Evolutionary conservation across 2,888 invertebrate genomes (phyloP).

Genomic region (Lacanobia oleracea): DNA sequence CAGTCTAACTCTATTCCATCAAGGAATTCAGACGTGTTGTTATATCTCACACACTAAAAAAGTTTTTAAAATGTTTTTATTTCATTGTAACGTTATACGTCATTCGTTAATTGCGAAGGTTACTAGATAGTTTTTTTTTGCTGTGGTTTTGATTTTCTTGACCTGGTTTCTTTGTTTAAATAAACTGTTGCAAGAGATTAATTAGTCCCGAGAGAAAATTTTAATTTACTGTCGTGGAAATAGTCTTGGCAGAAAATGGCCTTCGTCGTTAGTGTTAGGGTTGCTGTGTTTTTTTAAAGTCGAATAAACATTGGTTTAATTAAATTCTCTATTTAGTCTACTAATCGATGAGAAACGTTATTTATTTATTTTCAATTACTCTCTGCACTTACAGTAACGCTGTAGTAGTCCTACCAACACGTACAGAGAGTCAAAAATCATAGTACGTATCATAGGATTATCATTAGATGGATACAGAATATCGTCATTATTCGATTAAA

Average conservation of each 20-base stretch:
- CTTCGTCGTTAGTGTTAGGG: slow-evolving; percentile 40
- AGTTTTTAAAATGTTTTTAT: slow-evolving; percentile 51
- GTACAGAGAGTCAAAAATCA: too few relatives aligned
- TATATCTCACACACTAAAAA: slow-evolving; percentile 14
- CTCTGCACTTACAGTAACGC: too few relatives aligned
- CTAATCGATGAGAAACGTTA: too few relatives aligned
- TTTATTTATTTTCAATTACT: too few relatives aligned
- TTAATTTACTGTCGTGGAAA: slow-evolving; percentile 74
- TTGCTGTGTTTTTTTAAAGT: slow-evolving; percentile 19
- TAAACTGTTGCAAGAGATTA: slow-evolving; percentile 84
- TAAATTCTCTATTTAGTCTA: too few relatives aligned
- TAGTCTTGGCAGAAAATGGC: slow-evolving; percentile 57
- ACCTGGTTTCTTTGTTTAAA: slow-evolving; percentile 85
- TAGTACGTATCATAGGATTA: too few relatives aligned
- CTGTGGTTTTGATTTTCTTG: slow-evolving; percentile 86
- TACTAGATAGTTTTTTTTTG: slow-evolving; percentile 72
- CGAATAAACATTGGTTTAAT: neutral
- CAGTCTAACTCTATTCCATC: neutral
- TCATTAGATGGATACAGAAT: too few relatives aligned
- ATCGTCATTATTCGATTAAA: too few relatives aligned
- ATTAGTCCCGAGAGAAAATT: slow-evolving; percentile 75
- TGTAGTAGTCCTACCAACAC: too few relatives aligned
- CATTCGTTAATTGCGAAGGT: slow-evolving; percentile 73
- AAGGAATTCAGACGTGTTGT: neutral
- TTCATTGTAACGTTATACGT: slow-evolving; percentile 56